Base-by-base conservation (phyloP, 2,797 vertebrate species). In the Brotula barbata region DNA sequence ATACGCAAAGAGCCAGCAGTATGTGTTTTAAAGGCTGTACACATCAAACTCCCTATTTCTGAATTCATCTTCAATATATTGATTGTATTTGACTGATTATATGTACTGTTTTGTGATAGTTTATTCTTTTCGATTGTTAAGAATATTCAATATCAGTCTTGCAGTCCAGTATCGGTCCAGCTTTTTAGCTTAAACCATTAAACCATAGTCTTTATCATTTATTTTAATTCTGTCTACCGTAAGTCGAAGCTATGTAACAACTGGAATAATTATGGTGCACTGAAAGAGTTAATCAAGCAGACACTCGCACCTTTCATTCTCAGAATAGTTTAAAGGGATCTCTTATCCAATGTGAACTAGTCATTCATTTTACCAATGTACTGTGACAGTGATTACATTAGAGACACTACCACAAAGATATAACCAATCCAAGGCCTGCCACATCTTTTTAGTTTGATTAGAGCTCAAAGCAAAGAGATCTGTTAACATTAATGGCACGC, bases 391-490 rank as follows among this genome's bases (percentile, higher is more conserved):
- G 44, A 54, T 31, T 1, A 3, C 58, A 34, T 68, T 36, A 31
- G 11, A 59, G 16, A 4, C 1, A n/a, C 1, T 43, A 14, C 13
- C 34, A 2, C 34, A 1, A 49, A 46, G 46, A 45, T 15, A 7
- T 1, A 37, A 17, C 14, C 1, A 3, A 19, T 43, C 3, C 1
- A 54, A 10, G 39, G n/a, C 48, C 46, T 46, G 28, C 19, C 36
- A 41, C 42, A 56, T 10, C 39, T 19, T 39, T 36, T 53, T 36
- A 56, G 33, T 58, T 36, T 50, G 14, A 53, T 60, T 42, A 69
- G 11, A 43, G 48, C 54, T 59, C 52, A 67, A 69, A 76, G 43
- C 52, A 53, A 52, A 71, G 22, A 33, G 9, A 2, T 37, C 13
- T 22, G 41, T 34, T 54, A 34, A 46, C 16, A 14, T 28, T 19